Percentiles rank a stretch among this genome's conserved stretches.
These are phyloP conservation scores for Epizoanthus illoricatus DNA, from an alignment of 92 coral and sea anemone genomes.

Conservation along the genomic window DNA sequence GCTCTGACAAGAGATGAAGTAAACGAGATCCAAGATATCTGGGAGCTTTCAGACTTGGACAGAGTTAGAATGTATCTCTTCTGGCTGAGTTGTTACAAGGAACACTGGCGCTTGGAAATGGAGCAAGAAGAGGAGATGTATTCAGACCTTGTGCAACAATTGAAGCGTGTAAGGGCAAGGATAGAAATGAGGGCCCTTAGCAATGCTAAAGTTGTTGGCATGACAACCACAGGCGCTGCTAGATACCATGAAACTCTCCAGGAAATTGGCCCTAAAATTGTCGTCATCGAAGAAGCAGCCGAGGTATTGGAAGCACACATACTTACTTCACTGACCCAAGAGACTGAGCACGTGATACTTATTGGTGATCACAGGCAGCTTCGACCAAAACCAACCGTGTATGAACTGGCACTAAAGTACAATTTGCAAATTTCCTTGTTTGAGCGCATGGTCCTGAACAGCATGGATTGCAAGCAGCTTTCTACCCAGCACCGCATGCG, in stretches of 20 bases:
- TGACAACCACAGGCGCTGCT: slow-evolving; percentile 60
- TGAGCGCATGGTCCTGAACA: slow-evolving; percentile 54
- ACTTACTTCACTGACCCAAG: slow-evolving; percentile 49
- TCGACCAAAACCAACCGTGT: slow-evolving; percentile 57
- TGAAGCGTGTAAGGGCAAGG: slow-evolving; percentile 38
- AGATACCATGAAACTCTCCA: slow-evolving; percentile 49
- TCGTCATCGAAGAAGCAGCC: slow-evolving; percentile 55
- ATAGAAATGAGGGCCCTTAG: slow-evolving; percentile 43
- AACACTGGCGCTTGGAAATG: slow-evolving; percentile 19
- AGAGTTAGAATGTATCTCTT: slow-evolving; percentile 27
- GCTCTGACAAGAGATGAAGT: slow-evolving; percentile 23
- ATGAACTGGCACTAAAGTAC: slow-evolving; percentile 44
- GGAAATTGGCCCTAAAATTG: slow-evolving; percentile 48
- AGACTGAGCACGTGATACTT: slow-evolving; percentile 46
- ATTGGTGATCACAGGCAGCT: slow-evolving; percentile 60
- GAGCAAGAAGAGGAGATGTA: slow-evolving; percentile 25
- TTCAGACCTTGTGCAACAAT: slow-evolving; percentile 3
- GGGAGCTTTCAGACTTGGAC: slow-evolving; percentile 30
- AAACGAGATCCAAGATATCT: slow-evolving; percentile 13
- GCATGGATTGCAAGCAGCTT: slow-evolving; percentile 37
- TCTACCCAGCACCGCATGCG: slow-evolving; percentile 52
- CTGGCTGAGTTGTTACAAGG: slow-evolving; percentile 30
- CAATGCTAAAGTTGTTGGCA: slow-evolving; percentile 49
- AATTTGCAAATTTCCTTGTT: slow-evolving; percentile 50
- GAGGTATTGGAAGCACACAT: slow-evolving; percentile 59